phyloP scores from a whole-genome alignment of 1,140 invertebrate species.

The Lutraria rhynchaena region DNA sequence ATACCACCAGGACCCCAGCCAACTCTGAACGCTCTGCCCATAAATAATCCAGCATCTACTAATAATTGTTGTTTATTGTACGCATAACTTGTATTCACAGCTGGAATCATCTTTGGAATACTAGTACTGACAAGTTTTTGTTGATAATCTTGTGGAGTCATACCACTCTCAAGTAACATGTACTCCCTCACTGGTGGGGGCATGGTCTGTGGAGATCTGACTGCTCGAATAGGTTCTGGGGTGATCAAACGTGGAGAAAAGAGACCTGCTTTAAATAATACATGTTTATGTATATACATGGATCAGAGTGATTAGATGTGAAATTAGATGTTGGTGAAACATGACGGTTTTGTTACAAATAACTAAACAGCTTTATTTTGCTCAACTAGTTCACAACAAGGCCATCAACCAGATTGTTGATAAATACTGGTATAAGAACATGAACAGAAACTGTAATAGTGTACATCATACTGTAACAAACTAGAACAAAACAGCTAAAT shows the following conservation, averaged over 20 bases:
- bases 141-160: conserved; percentile 70
- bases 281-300: too few relatives aligned
- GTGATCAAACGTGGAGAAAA: conserved; percentile 65
- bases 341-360: too few relatives aligned
- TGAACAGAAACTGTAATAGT: too few relatives aligned
- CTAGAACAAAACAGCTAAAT: too few relatives aligned
- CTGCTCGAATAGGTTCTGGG: conserved; percentile 62
- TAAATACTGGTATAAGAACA: too few relatives aligned
- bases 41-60: conserved; percentile 86
- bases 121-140: conserved; percentile 70
- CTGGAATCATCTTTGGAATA: conserved; percentile 68
- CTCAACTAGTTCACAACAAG: too few relatives aligned
- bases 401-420: too few relatives aligned
- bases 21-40: conserved; percentile 88
- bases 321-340: too few relatives aligned
- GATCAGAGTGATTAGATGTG: too few relatives aligned
- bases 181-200: conserved; percentile 74
- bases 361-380: too few relatives aligned
- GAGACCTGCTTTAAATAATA: conserved; percentile 57
- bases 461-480: too few relatives aligned
- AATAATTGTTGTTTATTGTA: conserved; percentile 83
- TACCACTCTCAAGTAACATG: conserved; percentile 75
- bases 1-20: conserved; percentile 89
- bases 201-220: conserved; percentile 61
- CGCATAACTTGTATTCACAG: conserved; percentile 73